These are phyloP conservation scores for Poeciliopsis paucimaculata DNA, from an alignment of 2,797 vertebrate genomes.

Conservation along the genomic window DNA sequence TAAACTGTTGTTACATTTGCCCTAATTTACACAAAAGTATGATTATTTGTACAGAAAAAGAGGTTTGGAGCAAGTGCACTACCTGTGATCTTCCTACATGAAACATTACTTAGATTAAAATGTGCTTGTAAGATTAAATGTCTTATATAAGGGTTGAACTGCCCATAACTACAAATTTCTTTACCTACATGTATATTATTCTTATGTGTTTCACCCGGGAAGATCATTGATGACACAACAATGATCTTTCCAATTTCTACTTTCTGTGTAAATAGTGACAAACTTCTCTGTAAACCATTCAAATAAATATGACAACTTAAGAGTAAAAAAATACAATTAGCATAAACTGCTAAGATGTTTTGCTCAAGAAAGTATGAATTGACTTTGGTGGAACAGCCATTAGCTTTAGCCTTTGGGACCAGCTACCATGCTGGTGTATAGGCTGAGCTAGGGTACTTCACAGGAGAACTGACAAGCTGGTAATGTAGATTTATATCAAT, in stretches of 20 bases:
- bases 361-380: too few relatives aligned
- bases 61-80: neutral
- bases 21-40: neutral
- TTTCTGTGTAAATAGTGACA: neutral
- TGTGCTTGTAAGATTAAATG: neutral
- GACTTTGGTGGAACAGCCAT: neutral
- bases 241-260: neutral
- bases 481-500: neutral
- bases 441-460: slow-evolving; percentile 90
- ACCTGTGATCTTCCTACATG: neutral
- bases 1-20: neutral
- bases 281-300: neutral
- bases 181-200: neutral
- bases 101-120: neutral
- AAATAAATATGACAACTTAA: neutral
- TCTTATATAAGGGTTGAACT: neutral
- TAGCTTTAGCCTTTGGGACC: neutral
- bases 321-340: neutral
- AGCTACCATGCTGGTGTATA: slow-evolving; percentile 87
- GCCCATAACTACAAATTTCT: neutral
- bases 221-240: neutral
- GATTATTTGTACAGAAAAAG: neutral
- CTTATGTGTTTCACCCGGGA: neutral
- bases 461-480: slow-evolving; percentile 70
- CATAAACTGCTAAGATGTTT: neutral